phyloP scores from a whole-genome alignment of 1,140 invertebrate genomes.

The Pseudomyrmex pallidus region DNA sequence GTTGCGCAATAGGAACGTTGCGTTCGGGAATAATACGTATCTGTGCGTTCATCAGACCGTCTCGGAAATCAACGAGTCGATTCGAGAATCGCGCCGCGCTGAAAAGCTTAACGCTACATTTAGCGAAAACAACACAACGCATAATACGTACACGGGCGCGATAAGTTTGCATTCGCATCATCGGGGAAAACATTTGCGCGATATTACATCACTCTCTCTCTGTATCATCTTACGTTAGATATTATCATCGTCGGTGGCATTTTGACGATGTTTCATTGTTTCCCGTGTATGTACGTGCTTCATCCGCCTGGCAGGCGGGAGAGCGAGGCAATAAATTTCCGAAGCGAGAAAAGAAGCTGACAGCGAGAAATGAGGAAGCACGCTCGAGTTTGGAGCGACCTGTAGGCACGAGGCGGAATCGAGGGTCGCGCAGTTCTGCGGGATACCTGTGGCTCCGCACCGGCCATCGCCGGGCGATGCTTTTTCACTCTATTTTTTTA shows the following conservation, averaged over 20 bases:
- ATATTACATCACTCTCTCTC: background rate
- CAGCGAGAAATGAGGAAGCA: conserved; percentile 14
- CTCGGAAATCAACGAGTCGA: background rate
- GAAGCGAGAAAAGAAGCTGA: conserved; percentile 21
- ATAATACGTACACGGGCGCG: too few relatives aligned
- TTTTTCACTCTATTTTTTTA: conserved; percentile 59
- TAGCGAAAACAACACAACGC: background rate
- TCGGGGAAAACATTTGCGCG: background rate
- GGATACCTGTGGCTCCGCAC: conserved; percentile 73
- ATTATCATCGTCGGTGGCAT: background rate
- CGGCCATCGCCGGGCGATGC: conserved; percentile 65
- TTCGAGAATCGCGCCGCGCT: background rate
- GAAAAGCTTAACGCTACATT: background rate
- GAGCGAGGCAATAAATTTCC: background rate
- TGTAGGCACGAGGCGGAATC: conserved; percentile 57
- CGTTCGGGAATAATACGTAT: background rate
- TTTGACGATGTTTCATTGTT: background rate
- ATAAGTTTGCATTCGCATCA: too few relatives aligned
- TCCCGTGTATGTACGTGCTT: conserved; percentile 6
- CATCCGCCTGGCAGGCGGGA: background rate
- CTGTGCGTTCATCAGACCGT: background rate
- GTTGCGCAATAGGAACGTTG: conserved; percentile 3
- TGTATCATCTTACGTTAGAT: background rate
- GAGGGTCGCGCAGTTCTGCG: conserved; percentile 59
- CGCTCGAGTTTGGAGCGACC: conserved; percentile 59